Evolutionary conservation across 2,113 vertebrate species (phyloP).

Genomic region (Megatriorchis doriae): DNA sequence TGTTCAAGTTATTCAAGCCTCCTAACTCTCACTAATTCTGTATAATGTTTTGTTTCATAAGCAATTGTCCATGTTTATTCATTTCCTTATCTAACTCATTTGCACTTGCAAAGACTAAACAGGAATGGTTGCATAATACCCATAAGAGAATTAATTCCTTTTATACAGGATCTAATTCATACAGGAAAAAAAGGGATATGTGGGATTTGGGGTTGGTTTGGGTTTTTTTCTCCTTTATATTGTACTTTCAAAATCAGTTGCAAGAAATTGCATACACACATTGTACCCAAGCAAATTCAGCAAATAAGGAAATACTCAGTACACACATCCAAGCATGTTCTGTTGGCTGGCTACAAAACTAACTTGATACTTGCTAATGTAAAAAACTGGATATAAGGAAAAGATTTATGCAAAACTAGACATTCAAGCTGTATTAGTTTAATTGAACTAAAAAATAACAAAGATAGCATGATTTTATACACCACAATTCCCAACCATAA

Average conservation of each 20-base stretch:
- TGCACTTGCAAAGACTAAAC: constrained; percentile 1
- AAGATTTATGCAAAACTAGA: neutral
- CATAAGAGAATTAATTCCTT: neutral
- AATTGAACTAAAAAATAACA: neutral
- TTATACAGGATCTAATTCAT: neutral
- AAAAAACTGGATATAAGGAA: neutral
- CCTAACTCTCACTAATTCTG: constrained; percentile 8
- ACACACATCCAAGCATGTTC: neutral
- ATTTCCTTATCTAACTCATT: neutral
- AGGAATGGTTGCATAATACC: neutral
- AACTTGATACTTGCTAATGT: neutral
- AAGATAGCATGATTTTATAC: neutral
- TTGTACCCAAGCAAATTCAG: neutral
- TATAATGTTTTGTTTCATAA: neutral
- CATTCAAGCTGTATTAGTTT: neutral
- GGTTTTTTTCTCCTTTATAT: neutral
- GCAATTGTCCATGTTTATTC: constrained; percentile 18
- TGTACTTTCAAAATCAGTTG: neutral
- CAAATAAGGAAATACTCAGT: neutral
- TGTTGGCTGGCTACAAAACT: neutral
- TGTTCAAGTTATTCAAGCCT: constrained; percentile 21
- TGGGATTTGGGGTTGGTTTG: neutral
- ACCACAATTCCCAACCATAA: neutral
- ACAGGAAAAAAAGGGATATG: neutral
- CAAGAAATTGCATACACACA: neutral